Percentiles rank a stretch among this genome's conserved stretches.
These are phyloP conservation scores for Macrotrachela quadricornifera DNA, from an alignment of 1,140 invertebrate genomes.

Conservation along the genomic window DNA sequence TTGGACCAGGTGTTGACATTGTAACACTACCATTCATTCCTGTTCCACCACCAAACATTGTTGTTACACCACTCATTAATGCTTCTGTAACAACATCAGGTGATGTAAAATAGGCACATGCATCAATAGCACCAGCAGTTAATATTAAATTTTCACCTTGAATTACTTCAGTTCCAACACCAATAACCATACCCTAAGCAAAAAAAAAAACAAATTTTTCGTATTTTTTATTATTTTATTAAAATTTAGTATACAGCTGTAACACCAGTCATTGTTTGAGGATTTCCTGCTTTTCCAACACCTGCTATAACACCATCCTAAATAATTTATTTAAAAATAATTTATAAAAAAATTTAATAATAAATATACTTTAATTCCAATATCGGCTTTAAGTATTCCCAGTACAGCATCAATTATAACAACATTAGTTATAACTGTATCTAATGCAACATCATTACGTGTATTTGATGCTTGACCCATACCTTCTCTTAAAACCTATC, in stretches of 20 bases:
- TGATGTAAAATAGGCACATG: slow-evolving; percentile 28
- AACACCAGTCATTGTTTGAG: slow-evolving; percentile 22
- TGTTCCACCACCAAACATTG: slow-evolving; percentile 28
- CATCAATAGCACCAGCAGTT: slow-evolving; percentile 21
- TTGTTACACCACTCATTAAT: slow-evolving; percentile 25
- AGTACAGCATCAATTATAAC: slow-evolving; percentile 24
- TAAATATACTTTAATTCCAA: slow-evolving; percentile 22
- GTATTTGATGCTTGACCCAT: slow-evolving; percentile 25
- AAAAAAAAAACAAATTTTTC: background rate
- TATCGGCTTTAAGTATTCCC: slow-evolving; percentile 28
- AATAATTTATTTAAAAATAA: background rate
- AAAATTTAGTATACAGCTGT: slow-evolving; percentile 11
- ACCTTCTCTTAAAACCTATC: slow-evolving; percentile 25
- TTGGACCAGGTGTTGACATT: slow-evolving; percentile 27
- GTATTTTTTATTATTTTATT: no score
- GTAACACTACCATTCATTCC: slow-evolving; percentile 27
- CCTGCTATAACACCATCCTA: slow-evolving; percentile 23
- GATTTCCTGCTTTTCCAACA: slow-evolving; percentile 30
- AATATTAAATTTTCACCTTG: slow-evolving; percentile 25
- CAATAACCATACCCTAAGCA: slow-evolving; percentile 19
- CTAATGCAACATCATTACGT: slow-evolving; percentile 15
- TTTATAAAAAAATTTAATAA: background rate
- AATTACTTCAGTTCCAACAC: slow-evolving; percentile 26
- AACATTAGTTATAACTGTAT: slow-evolving; percentile 30
- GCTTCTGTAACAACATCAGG: slow-evolving; percentile 15